Percentiles rank a stretch among this genome's conserved stretches.
These are phyloP conservation scores for Enteromius mattozi DNA, from an alignment of 2,797 vertebrate species.

Conservation along the genomic window DNA sequence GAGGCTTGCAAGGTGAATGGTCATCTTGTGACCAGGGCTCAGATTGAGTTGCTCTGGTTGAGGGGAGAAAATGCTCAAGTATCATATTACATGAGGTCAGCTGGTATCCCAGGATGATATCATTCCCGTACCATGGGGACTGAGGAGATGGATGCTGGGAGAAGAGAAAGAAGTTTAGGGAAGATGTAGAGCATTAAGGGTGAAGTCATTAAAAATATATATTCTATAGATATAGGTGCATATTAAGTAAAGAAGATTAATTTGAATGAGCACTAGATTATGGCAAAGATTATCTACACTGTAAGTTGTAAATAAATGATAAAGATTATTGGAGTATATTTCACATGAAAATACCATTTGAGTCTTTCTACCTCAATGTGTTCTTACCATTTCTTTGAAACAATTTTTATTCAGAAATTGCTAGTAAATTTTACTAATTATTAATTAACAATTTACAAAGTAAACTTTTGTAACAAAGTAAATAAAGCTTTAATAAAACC, in stretches of 20 bases:
- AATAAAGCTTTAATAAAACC: too few species aligned
- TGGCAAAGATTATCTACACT: neutral
- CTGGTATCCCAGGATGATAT: slow-evolving; percentile 60
- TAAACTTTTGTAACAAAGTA: too few species aligned
- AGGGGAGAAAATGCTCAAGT: slow-evolving; percentile 34
- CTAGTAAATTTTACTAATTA: neutral
- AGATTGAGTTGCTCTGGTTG: slow-evolving; percentile 31
- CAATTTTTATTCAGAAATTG: neutral
- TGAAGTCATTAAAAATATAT: neutral
- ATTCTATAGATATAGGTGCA: too few species aligned
- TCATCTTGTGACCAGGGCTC: slow-evolving; percentile 6
- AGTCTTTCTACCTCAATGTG: neutral
- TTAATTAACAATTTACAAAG: neutral
- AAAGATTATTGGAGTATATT: neutral
- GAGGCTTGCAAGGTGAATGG: neutral
- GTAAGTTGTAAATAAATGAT: neutral
- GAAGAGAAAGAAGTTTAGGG: neutral
- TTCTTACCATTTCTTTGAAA: neutral
- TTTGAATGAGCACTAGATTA: neutral
- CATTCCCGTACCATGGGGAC: slow-evolving; percentile 38
- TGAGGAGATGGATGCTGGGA: slow-evolving; percentile 1
- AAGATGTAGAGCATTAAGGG: neutral
- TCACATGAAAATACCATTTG: neutral
- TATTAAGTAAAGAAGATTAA: neutral
- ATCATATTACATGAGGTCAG: slow-evolving; percentile 59